Conservation (phyloP, 2,797 vertebrate genomes). For the Eurystomus glaucurus region DNA sequence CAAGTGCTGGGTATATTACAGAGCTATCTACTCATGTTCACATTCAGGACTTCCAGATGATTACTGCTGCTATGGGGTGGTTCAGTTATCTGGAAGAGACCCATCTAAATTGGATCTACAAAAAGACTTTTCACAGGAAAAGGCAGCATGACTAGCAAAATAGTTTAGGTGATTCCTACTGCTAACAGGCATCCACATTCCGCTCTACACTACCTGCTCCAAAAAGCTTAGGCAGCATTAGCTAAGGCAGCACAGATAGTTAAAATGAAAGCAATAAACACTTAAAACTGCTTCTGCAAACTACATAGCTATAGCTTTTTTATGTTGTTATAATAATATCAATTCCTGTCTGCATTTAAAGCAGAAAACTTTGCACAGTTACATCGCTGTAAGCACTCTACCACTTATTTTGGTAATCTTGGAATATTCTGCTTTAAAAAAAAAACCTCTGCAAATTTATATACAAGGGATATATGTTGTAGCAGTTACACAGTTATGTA, state of each 20-base stretch:
- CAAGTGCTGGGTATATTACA: rapidly evolving
- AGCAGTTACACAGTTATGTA: neutral
- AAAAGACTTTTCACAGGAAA: neutral
- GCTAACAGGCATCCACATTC: neutral
- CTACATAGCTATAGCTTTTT: neutral
- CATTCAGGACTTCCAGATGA: neutral
- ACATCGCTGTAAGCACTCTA: neutral
- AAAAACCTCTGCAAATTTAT: neutral
- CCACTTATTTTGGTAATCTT: neutral
- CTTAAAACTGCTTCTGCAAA: neutral
- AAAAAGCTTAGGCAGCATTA: neutral
- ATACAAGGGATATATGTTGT: neutral
- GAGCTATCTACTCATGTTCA: neutral
- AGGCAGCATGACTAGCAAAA: neutral
- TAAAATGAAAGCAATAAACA: neutral
- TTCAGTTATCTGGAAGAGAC: neutral
- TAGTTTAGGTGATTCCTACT: rapidly evolving
- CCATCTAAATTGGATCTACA: neutral
- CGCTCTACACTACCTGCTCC: neutral
- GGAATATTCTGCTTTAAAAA: neutral
- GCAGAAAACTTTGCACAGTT: neutral
- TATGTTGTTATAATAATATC: neutral
- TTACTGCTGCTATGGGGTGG: neutral
- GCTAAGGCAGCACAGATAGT: rapidly evolving
- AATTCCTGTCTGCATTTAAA: neutral